Base-by-base conservation (phyloP, 2,113 vertebrate species). In the Parus major region DNA sequence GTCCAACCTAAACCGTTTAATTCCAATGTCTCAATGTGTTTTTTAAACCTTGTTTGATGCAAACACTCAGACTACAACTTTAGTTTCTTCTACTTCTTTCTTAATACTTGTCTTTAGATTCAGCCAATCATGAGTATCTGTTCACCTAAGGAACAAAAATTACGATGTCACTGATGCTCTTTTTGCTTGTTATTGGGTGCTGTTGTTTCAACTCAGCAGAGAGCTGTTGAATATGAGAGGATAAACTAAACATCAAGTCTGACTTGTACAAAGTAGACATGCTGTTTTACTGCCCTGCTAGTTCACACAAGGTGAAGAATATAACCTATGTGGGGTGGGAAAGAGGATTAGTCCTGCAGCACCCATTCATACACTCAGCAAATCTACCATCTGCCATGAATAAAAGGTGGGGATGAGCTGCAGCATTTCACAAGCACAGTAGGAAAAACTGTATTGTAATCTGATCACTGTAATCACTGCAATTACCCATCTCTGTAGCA, bases 301-400 rank as follows among this genome's bases (percentile, higher is more conserved):
- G 79, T 73, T 92, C 87, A 73, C 22, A 59, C 68, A 44, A 92
- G 85, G 91, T 77, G 82, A 95, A 85, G 89, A 85, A 85, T 23
- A 77, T 47, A 93, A 66, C 63, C 71, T 22, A 57, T 46, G 11
- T n/a, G 22, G 3, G 4, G 7, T 5, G 25, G 5, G 3, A 2
- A 75, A 85, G 35, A 85, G 65, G 65, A 89, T 92, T 87, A 78
- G 39, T 90, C 50, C 80, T 88, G 76, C 42, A 86, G 60, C 64
- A 70, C 55, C 60, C 88, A 52, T 78, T 96, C 79, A 68, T 47
- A 52, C 13, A 47, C 84, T 29, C 83, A 84, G 86, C 66, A 89
- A 76, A 82, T 70, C 78, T 72, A 60, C 84, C 63, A 61, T 72
- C 85, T 90, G 90, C 59, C 68, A 18, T 28, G 71, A 93, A 79